A percentile compares a stretch with the other conserved stretches of the same genome.
Conservation (phyloP, 2,888 invertebrate species). For the Sarcophaga carnaria region DNA sequence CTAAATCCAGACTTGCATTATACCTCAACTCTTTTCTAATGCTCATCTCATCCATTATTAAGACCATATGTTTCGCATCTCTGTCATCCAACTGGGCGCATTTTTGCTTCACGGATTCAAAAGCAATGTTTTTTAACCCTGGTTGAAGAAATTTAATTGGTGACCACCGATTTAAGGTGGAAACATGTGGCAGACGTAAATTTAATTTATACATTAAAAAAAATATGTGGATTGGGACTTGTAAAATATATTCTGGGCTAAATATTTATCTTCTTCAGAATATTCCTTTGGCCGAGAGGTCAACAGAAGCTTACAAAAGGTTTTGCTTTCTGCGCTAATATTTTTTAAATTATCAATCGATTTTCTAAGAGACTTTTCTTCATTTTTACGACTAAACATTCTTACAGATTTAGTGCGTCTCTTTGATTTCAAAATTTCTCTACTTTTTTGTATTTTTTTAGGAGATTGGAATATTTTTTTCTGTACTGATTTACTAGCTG, state of each 20-base stretch:
- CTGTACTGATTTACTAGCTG: background rate
- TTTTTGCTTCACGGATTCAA: background rate
- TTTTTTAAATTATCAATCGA: constrained; percentile 2
- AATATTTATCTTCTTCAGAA: too few species aligned
- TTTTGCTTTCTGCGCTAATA: constrained; percentile 2
- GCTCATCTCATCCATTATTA: constrained; percentile 13
- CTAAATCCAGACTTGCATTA: constrained; percentile 3
- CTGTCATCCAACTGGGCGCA: background rate
- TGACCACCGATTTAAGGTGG: too few species aligned
- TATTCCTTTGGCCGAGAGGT: too few species aligned
- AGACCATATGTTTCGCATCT: background rate
- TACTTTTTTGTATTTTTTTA: background rate
- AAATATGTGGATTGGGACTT: too few species aligned
- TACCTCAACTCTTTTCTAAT: constrained; percentile 11
- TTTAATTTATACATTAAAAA: too few species aligned
- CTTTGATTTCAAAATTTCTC: background rate
- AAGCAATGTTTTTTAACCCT: background rate
- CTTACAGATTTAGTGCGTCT: background rate
- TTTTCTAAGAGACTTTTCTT: background rate
- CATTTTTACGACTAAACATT: background rate
- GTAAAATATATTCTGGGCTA: too few species aligned
- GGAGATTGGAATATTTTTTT: background rate
- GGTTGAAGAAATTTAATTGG: too few species aligned
- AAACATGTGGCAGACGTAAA: too few species aligned
- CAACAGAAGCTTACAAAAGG: background rate